phyloP scores from a whole-genome alignment of 2,113 vertebrate species.

The Addax nasomaculatus region DNA sequence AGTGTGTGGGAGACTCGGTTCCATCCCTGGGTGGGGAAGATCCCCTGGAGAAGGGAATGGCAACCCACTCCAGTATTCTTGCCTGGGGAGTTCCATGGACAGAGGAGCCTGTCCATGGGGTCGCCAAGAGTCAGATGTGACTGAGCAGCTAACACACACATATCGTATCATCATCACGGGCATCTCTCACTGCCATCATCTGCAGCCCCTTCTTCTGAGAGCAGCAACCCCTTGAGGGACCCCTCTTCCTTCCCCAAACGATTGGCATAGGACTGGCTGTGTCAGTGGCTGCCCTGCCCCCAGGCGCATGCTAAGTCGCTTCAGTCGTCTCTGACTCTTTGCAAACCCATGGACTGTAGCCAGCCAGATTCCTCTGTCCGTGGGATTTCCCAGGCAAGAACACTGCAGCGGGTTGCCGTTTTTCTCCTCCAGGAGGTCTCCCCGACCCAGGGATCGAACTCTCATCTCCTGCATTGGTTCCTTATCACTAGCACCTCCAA shows the following conservation, averaged over 20 bases:
- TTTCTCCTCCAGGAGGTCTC: background rate
- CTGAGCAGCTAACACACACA: background rate
- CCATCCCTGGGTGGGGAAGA: background rate
- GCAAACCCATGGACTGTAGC: background rate
- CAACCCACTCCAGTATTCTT: background rate
- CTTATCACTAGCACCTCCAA: background rate
- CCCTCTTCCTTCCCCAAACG: accelerated
- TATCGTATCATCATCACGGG: accelerated
- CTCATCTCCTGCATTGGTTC: accelerated
- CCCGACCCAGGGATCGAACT: accelerated
- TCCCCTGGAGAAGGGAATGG: background rate
- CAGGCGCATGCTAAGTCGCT: accelerated
- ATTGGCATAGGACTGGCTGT: accelerated
- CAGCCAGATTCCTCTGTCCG: background rate
- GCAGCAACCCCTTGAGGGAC: background rate
- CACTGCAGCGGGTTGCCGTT: background rate
- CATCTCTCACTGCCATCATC: background rate
- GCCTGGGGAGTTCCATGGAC: background rate
- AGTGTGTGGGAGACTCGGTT: accelerated
- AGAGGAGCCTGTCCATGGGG: background rate
- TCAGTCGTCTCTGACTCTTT: background rate
- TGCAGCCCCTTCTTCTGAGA: background rate
- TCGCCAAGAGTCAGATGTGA: background rate
- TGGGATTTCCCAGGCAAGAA: background rate
- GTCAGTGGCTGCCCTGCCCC: no score